Evolutionary conservation across 2,113 vertebrate species (phyloP).

Genomic region (Cyanoramphus novaezelandiae): DNA sequence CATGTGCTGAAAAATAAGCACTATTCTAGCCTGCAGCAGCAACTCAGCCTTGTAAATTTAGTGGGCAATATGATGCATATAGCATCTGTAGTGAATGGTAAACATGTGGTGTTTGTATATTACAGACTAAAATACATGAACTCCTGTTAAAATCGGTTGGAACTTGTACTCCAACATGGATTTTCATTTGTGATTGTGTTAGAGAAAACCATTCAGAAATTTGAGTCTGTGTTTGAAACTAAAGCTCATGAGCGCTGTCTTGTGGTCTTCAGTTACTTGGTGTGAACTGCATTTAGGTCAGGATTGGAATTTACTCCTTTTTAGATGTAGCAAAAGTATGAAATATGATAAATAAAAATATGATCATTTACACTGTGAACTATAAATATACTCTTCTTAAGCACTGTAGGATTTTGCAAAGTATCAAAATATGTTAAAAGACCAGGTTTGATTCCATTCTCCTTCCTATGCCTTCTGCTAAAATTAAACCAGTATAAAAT

Average conservation of each 20-base stretch:
- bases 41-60: background rate
- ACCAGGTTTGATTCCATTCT: background rate
- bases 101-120: background rate
- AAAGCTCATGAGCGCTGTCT: background rate
- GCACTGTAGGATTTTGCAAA: background rate
- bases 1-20: background rate
- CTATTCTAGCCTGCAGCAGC: constrained; percentile 19
- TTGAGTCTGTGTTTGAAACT: background rate
- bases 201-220: background rate
- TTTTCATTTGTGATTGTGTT: background rate
- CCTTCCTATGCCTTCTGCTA: background rate
- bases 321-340: background rate
- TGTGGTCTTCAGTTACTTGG: background rate
- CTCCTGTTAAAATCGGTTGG: background rate
- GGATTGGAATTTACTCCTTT: background rate
- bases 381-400: background rate
- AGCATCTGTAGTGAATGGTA: background rate
- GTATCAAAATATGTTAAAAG: background rate
- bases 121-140: background rate
- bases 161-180: background rate
- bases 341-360: too few species aligned
- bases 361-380: accelerated
- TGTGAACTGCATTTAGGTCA: background rate
- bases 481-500: background rate
- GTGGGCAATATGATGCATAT: background rate